Conservation (phyloP, 2,113 vertebrate genomes). For the Brienomyrus brachyistius region DNA sequence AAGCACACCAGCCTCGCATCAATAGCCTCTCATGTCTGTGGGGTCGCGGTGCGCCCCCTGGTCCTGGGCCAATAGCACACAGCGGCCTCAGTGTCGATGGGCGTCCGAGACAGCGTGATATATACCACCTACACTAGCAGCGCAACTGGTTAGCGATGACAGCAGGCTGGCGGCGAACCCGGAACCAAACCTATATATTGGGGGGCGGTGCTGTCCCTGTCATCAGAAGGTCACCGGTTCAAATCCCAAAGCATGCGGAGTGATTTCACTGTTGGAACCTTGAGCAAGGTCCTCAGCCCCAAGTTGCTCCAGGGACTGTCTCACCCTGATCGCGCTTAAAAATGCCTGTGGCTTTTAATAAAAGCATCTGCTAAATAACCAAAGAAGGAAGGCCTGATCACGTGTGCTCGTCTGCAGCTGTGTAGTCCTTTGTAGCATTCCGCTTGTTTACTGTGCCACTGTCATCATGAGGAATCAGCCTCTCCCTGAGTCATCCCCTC, state of each 20-base stretch:
- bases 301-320: background rate
- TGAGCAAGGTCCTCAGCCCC: background rate
- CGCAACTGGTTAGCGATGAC: background rate
- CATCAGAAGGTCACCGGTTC: background rate
- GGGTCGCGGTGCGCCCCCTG: background rate
- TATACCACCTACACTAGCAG: background rate
- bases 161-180: background rate
- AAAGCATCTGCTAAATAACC: background rate
- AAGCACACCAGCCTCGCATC: slow-evolving; percentile 1
- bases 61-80: background rate
- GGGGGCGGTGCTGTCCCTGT: background rate
- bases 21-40: slow-evolving; percentile 16
- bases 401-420: background rate
- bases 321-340: background rate
- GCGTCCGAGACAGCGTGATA: background rate
- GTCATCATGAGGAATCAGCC: background rate
- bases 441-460: background rate
- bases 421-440: background rate
- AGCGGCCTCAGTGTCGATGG: background rate
- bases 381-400: background rate
- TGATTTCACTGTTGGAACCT: background rate
- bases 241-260: background rate
- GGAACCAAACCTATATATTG: background rate
- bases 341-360: background rate
- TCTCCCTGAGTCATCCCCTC: background rate